phyloP scores from a whole-genome alignment of 2,888 invertebrate species.

The Amblyteles armatorius region DNA sequence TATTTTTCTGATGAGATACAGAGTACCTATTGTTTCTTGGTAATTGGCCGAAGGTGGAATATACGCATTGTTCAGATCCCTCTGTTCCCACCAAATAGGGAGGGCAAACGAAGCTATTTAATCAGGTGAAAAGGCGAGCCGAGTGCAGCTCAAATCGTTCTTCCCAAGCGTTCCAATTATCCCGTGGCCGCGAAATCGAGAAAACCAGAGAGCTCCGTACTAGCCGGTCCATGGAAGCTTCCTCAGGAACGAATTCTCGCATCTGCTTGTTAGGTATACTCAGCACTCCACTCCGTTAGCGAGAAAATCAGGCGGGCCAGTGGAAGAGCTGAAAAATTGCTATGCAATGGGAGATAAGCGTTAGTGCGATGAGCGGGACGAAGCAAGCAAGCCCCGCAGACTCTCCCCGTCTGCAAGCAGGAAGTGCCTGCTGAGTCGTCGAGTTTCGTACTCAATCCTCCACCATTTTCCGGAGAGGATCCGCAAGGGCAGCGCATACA shows the following conservation, averaged over 20 bases:
- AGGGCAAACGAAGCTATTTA: constrained; percentile 23
- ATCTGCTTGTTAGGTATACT: constrained; percentile 25
- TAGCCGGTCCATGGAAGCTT: background rate
- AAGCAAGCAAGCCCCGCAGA: constrained; percentile 2
- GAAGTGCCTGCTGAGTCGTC: constrained; percentile 59
- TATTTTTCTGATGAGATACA: constrained; percentile 2
- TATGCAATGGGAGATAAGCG: constrained; percentile 8
- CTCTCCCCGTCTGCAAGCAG: constrained; percentile 14
- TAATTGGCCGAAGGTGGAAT: constrained; percentile 31
- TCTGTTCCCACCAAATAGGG: background rate
- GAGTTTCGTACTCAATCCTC: constrained; percentile 36
- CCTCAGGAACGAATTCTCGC: background rate
- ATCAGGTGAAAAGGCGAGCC: constrained; percentile 38
- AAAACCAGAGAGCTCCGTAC: constrained; percentile 6
- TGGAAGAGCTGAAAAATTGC: constrained; percentile 38
- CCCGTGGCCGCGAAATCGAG: constrained; percentile 23
- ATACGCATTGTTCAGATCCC: background rate
- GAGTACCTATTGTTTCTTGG: constrained; percentile 16
- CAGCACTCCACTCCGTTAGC: constrained; percentile 4
- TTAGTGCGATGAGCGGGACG: constrained; percentile 17
- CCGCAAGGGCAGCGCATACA: constrained; percentile 21
- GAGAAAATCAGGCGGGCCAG: constrained; percentile 6
- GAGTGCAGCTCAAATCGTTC: constrained; percentile 20
- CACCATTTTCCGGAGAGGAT: constrained; percentile 10
- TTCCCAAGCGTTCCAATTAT: constrained; percentile 21